A percentile compares a stretch with the other conserved stretches of the same genome.
Evolutionary conservation across 35 echinoderm and acorn worm genomes (phyloP).

Genomic region (Apostichopus californicus): DNA sequence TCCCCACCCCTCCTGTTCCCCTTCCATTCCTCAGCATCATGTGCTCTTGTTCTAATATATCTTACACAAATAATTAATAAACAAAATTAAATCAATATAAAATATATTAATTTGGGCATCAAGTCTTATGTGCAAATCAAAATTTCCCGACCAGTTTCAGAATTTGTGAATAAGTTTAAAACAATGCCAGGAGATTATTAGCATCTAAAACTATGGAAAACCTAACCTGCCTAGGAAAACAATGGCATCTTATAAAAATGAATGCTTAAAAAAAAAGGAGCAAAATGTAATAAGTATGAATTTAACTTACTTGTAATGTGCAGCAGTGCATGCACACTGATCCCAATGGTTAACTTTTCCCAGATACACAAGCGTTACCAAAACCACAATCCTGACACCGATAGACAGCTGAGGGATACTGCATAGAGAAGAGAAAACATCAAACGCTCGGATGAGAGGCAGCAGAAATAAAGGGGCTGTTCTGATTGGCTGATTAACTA

Average conservation of each 20-base stretch:
- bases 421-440: neutral
- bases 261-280: neutral
- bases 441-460: neutral
- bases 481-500: neutral
- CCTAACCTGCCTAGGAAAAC: neutral
- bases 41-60: too few species aligned
- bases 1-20: neutral
- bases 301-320: neutral
- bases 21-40: too few species aligned
- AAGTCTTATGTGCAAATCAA: too few species aligned
- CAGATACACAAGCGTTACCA: neutral
- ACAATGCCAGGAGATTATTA: too few species aligned
- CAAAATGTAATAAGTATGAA: neutral
- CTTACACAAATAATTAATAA: too few species aligned
- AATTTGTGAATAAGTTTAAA: too few species aligned
- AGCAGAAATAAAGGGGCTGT: neutral
- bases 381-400: neutral
- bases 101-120: too few species aligned
- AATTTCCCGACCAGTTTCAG: too few species aligned
- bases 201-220: too few species aligned
- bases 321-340: neutral
- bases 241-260: neutral
- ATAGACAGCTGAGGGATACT: neutral
- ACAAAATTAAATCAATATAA: too few species aligned
- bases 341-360: neutral